Evolutionary conservation across 2,113 vertebrate species (phyloP), one percentile per base, ranked within the genome.

Genomic region (Rhea americana): DNA sequence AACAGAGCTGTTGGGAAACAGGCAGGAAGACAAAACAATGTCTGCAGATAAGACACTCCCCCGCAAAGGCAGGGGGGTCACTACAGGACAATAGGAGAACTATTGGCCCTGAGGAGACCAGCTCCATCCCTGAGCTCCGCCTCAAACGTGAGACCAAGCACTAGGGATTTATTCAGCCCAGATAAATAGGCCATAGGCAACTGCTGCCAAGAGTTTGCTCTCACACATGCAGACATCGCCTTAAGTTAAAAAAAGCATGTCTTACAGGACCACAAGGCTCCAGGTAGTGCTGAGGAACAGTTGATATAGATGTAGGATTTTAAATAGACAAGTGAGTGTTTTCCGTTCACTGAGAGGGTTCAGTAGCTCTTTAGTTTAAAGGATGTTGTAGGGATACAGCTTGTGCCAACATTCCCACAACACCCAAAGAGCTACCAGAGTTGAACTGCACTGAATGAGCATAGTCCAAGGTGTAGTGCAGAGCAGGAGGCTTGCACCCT

Each of bases 11-110:
- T 82, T 82, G 77, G 66, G 83, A 95, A 94, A 68, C 92, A 92
- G 89, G 41, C 91, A 90, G 91, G 93, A 94, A 96, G 91, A 92
- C 77, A 94, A 93, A 94, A 96, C 89, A 96, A 75, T 93, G 74
- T 66, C 75, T 66, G 30, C 55, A 90, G 93, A 96, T 87, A 93
- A 96, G 84, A 68, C 28, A 45, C 55, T 87, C 70, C 62, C n/a
- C 81, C 65, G 58, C 61, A 84, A 75, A 81, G 4, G 0, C 32
- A 79, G 66, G 56, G 78, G 89, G 83, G 92, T 88, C 73, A 90
- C 48, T 91, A 82, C 53, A 84, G 89, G 89, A 86, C 77, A 83
- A 61, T 37, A 84, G 20, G 30, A 77, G 67, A 89, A 50, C 63
- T 85, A 5, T 3, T 77, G 72, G 66, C 82, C 71, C 4, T 0